These are phyloP conservation scores for Endotricha flammealis DNA, from an alignment of 2,888 invertebrate species.

Conservation along the genomic window DNA sequence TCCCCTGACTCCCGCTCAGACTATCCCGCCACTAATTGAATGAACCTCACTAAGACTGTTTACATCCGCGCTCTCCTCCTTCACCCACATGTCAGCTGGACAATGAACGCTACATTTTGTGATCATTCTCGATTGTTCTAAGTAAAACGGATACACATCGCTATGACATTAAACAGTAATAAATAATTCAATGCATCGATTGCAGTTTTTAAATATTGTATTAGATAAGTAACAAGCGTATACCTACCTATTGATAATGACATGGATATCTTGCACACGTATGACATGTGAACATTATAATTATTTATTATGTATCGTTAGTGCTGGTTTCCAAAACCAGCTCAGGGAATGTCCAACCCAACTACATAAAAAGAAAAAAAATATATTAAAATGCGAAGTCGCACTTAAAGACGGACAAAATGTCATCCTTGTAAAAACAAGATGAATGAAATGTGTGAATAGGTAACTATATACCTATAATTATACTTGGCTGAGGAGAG, in stretches of 20 bases:
- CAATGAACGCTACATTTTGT: slow-evolving; percentile 3
- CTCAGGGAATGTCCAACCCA: slow-evolving; percentile 27
- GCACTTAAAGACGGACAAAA: slow-evolving; percentile 36
- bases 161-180: no score
- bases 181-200: no score
- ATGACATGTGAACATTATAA: no score
- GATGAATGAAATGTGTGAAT: slow-evolving; percentile 49
- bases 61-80: slow-evolving; percentile 48
- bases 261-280: no score
- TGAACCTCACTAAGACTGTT: slow-evolving; percentile 63
- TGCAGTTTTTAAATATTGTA: no score
- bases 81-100: slow-evolving; percentile 13
- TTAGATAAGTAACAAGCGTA: no score
- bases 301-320: no score
- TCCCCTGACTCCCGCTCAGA: slow-evolving; percentile 61
- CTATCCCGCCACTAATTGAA: slow-evolving; percentile 61
- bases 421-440: slow-evolving; percentile 35
- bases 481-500: slow-evolving; percentile 22
- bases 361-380: slow-evolving; percentile 27
- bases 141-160: no score
- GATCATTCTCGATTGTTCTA: no score
- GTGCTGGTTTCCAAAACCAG: slow-evolving; percentile 33
- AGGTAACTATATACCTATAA: slow-evolving; percentile 15
- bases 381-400: slow-evolving; percentile 36
- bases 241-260: no score